phyloP scores from a whole-genome alignment of 2,888 invertebrate genomes.

The Scrobipalpa costella region DNA sequence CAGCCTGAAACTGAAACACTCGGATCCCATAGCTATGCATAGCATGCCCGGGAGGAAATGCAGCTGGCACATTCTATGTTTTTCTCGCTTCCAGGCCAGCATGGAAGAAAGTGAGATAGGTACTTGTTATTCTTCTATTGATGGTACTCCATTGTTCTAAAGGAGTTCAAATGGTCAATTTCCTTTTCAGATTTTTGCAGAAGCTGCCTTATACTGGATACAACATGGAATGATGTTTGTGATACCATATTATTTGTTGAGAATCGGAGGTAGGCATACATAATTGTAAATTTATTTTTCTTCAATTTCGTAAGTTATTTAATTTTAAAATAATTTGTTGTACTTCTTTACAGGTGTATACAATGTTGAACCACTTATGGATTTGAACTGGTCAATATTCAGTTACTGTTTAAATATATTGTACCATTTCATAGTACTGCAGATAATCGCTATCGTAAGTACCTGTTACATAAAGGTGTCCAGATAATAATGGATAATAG shows the following conservation, averaged over 20 bases:
- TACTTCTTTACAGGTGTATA: slow-evolving; percentile 86
- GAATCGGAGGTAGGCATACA: slow-evolving; percentile 87
- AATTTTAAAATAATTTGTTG: slow-evolving; percentile 19
- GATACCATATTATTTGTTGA: slow-evolving; percentile 95
- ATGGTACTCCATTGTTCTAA: neutral
- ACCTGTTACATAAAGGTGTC: slow-evolving; percentile 29
- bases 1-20: too few relatives aligned
- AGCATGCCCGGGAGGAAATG: too few relatives aligned
- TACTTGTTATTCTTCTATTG: neutral
- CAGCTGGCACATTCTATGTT: too few relatives aligned
- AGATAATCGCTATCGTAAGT: slow-evolving; percentile 84
- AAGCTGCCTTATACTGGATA: slow-evolving; percentile 96
- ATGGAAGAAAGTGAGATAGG: too few relatives aligned
- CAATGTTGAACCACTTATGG: slow-evolving; percentile 87
- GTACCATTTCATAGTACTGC: slow-evolving; percentile 92
- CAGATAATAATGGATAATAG: too few relatives aligned
- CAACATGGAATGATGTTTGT: slow-evolving; percentile 97
- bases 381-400: slow-evolving; percentile 90
- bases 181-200: slow-evolving; percentile 89
- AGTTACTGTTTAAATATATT: slow-evolving; percentile 89
- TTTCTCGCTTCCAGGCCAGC: too few relatives aligned
- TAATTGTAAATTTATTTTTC: slow-evolving; percentile 12
- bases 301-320: neutral
- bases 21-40: too few relatives aligned
- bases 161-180: slow-evolving; percentile 1